Conservation (phyloP, 2,888 invertebrate genomes). For the Drosophila paracracens region DNA sequence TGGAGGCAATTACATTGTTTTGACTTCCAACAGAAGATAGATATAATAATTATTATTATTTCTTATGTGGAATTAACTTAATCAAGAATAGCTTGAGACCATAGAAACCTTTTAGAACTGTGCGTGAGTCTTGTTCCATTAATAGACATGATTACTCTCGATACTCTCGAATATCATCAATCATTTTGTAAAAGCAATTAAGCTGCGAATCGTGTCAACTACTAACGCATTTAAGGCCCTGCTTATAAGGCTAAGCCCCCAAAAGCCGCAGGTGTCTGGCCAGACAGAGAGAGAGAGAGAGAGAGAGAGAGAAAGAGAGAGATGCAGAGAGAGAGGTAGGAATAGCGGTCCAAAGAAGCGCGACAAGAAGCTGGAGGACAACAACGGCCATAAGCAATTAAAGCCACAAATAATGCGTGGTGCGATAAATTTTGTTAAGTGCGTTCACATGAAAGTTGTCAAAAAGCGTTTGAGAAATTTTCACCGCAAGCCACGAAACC, state of each 20-base stretch:
- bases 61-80: background rate
- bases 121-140: slow-evolving; percentile 17
- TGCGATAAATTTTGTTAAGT: slow-evolving; percentile 81
- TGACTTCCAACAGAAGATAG: background rate
- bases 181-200: slow-evolving; percentile 70
- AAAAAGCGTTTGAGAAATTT: slow-evolving; percentile 80
- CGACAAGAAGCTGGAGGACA: slow-evolving; percentile 69
- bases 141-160: slow-evolving; percentile 36
- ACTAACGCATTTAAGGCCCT: slow-evolving; percentile 56
- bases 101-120: background rate
- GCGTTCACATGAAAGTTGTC: slow-evolving; percentile 81
- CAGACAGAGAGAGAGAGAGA: background rate
- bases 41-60: background rate
- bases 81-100: background rate
- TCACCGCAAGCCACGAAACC: slow-evolving; percentile 50
- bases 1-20: background rate
- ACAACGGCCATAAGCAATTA: slow-evolving; percentile 70
- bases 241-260: slow-evolving; percentile 50
- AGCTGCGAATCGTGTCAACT: slow-evolving; percentile 67
- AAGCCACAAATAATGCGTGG: slow-evolving; percentile 78
- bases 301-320: background rate
- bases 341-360: slow-evolving; percentile 6
- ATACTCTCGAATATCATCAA: slow-evolving; percentile 52
- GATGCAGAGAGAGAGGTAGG: background rate
- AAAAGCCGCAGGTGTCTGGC: slow-evolving; percentile 44